phyloP scores from a whole-genome alignment of 2,113 vertebrate species.

The Microcebus murinus region DNA sequence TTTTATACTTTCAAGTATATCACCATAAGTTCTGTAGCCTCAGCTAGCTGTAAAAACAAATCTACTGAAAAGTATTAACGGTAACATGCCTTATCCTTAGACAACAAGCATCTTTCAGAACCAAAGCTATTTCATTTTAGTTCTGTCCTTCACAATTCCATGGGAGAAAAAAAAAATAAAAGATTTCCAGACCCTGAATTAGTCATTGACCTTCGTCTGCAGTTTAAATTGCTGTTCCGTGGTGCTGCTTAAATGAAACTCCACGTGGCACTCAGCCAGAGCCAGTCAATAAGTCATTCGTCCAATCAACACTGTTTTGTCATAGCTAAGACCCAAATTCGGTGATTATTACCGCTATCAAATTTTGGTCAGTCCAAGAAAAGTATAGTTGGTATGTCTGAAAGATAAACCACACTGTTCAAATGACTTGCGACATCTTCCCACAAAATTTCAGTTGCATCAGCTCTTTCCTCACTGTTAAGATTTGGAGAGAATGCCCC shows the following conservation, averaged over 20 bases:
- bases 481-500: neutral
- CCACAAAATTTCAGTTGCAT: neutral
- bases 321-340: conserved; percentile 44
- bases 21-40: neutral
- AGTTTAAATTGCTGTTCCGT: conserved; percentile 65
- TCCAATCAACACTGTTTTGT: conserved; percentile 49
- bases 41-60: neutral
- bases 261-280: conserved; percentile 54
- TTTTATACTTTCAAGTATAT: neutral
- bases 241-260: conserved; percentile 64
- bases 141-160: conserved; percentile 2
- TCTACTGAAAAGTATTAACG: conserved; percentile 39
- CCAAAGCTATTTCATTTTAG: conserved; percentile 32
- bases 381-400: conserved; percentile 15
- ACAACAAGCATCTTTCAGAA: neutral
- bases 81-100: neutral
- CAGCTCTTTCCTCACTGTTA: neutral
- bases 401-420: conserved; percentile 15
- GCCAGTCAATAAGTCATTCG: conserved; percentile 74
- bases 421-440: neutral
- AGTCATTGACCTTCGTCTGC: conserved; percentile 66
- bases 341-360: conserved; percentile 66
- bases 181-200: conserved; percentile 52
- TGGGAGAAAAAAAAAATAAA: neutral
- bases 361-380: conserved; percentile 48